Percentiles rank a stretch among this genome's conserved stretches.
Conservation (phyloP, 1,140 invertebrate species). For the Neuroterus valhalla region DNA sequence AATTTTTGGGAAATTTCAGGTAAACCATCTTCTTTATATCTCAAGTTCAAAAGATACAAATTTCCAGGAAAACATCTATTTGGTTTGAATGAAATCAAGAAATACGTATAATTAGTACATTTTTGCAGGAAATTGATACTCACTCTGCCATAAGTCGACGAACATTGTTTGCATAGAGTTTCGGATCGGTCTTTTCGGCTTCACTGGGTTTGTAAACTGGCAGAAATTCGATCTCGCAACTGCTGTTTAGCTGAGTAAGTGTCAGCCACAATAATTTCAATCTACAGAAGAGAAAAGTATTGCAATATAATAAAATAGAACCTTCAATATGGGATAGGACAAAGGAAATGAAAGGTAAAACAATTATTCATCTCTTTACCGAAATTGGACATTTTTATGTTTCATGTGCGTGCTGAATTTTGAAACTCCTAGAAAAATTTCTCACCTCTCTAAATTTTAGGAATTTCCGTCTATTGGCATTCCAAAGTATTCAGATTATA, state of each 20-base stretch:
- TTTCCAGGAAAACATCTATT: not conserved
- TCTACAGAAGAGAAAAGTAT: constrained; percentile 76
- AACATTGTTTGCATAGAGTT: constrained; percentile 94
- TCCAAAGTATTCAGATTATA: too few species aligned
- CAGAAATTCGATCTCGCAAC: constrained; percentile 95
- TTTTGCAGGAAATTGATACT: constrained; percentile 63
- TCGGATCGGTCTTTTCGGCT: constrained; percentile 90
- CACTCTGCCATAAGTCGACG: constrained; percentile 93
- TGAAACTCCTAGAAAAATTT: too few species aligned
- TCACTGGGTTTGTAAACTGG: constrained; percentile 93
- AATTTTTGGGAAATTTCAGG: not conserved
- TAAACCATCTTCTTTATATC: not conserved
- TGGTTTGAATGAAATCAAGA: constrained; percentile 35
- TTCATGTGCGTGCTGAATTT: not conserved
- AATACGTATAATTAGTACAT: not conserved
- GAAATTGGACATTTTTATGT: not conserved
- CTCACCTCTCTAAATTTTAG: too few species aligned
- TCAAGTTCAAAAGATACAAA: not conserved
- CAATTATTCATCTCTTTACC: too few species aligned
- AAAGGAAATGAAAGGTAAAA: not conserved
- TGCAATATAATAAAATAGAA: constrained; percentile 7
- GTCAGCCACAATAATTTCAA: constrained; percentile 92
- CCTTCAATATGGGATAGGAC: constrained; percentile 27
- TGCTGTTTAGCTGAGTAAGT: constrained; percentile 91
- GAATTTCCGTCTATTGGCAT: too few species aligned